Conservation (phyloP, 2,797 vertebrate species). For the Taeniopygia guttata region DNA sequence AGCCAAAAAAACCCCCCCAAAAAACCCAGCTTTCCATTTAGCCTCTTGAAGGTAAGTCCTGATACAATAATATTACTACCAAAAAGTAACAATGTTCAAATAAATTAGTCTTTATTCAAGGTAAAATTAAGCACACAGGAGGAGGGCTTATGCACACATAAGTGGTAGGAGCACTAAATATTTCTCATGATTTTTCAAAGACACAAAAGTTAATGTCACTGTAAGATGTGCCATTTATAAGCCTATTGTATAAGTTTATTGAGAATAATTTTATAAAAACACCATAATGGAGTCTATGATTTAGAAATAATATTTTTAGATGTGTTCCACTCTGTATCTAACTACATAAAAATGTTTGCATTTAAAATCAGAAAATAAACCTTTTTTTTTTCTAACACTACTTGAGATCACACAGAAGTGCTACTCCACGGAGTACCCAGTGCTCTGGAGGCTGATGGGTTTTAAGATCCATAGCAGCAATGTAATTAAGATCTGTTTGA, state of each 20-base stretch:
- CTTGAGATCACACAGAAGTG: conserved; percentile 93
- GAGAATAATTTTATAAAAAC: not conserved
- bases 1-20: too few relatives aligned
- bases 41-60: not conserved
- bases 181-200: not conserved
- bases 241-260: not conserved
- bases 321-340: not conserved
- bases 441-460: conserved; percentile 84
- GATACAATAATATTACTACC: not conserved
- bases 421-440: conserved; percentile 93
- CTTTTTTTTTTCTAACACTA: conserved; percentile 54
- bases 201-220: not conserved
- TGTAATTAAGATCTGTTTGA: conserved; percentile 88
- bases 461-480: conserved; percentile 86
- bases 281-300: not conserved
- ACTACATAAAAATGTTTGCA: not conserved
- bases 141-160: too few relatives aligned
- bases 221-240: not conserved
- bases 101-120: conserved; percentile 30
- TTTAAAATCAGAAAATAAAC: not conserved
- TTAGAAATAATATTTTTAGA: not conserved
- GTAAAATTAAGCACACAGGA: not conserved
- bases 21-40: not conserved
- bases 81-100: not conserved
- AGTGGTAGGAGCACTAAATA: not conserved